Percentiles rank a stretch among this genome's conserved stretches.
phyloP scores from a whole-genome alignment of 2,888 invertebrate genomes.

The Callosobruchus maculatus region DNA sequence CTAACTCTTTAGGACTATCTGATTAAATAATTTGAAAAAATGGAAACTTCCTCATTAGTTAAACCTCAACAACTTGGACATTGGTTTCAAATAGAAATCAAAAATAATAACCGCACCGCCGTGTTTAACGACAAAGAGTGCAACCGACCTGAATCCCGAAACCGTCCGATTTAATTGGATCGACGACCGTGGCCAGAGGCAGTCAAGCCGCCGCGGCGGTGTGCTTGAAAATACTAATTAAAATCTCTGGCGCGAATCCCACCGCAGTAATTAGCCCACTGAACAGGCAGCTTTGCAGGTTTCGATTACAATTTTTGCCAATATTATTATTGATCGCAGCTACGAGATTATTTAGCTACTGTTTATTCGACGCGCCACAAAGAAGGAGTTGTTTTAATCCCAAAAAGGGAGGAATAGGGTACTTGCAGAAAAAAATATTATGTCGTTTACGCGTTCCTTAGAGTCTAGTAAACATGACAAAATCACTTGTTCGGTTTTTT shows the following conservation, averaged over 20 bases:
- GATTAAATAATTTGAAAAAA: no score
- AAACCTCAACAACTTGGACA: neutral
- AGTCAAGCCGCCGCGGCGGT: neutral
- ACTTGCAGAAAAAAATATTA: no score
- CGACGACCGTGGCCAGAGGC: neutral
- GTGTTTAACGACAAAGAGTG: no score
- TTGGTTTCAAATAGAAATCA: neutral
- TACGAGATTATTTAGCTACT: neutral
- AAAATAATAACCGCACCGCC: no score
- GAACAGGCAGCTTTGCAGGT: neutral
- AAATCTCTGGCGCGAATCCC: neutral
- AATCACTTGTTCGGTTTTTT: no score
- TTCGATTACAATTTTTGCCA: neutral
- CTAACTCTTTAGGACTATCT: no score
- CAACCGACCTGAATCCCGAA: neutral
- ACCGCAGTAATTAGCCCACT: neutral
- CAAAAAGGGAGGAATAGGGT: no score
- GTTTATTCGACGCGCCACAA: no score
- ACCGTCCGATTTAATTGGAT: neutral
- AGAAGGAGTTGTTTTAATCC: no score
- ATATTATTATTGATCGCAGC: no score
- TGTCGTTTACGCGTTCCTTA: no score
- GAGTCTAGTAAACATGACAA: no score
- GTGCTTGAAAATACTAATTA: neutral
- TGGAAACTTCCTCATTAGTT: neutral